These are phyloP conservation scores for Morinoia aosen DNA, from an alignment of 2,888 invertebrate genomes.

Conservation along the genomic window DNA sequence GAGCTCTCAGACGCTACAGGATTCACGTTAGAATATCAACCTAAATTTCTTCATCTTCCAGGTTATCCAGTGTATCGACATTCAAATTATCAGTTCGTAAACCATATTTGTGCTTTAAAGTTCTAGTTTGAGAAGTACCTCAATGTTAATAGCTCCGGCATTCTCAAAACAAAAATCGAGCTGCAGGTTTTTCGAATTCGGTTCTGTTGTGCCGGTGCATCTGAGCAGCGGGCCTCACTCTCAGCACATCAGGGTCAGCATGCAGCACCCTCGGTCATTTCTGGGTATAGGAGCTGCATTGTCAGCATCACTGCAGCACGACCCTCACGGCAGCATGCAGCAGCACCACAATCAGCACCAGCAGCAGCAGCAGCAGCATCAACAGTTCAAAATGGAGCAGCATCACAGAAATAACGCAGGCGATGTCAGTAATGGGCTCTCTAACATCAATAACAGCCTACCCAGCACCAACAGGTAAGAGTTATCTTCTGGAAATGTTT, in stretches of 20 bases:
- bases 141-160: background rate
- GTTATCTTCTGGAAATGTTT: background rate
- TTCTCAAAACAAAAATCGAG: background rate
- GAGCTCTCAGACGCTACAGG: background rate
- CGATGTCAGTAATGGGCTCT: background rate
- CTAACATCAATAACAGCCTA: slow-evolving; percentile 1
- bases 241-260: background rate
- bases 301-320: slow-evolving; percentile 28
- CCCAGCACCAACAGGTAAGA: background rate
- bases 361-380: background rate
- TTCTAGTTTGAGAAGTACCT: background rate
- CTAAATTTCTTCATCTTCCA: background rate
- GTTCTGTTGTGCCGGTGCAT: background rate
- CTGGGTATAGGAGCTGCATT: background rate
- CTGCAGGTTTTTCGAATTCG: background rate
- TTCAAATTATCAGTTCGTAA: background rate
- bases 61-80: background rate
- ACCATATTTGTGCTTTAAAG: background rate
- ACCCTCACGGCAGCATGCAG: background rate
- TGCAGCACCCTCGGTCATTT: background rate
- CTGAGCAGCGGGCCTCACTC: background rate
- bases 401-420: background rate
- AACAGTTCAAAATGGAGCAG: background rate
- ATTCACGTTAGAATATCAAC: background rate
- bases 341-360: background rate